Conservation (phyloP, 2,888 invertebrate species). For the Cephus sareptanus region DNA sequence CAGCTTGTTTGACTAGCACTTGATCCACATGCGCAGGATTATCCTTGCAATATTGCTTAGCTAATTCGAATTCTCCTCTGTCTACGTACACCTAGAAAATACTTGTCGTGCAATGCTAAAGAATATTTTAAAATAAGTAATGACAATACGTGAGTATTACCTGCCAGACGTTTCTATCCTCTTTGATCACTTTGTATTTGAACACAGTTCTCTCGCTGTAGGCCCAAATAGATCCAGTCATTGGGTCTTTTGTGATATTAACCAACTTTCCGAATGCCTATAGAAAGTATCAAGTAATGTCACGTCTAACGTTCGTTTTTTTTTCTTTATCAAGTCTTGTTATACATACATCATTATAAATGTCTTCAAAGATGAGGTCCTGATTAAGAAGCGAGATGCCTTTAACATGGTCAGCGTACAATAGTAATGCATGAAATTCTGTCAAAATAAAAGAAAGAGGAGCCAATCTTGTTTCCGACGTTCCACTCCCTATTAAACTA, state of each 20-base stretch:
- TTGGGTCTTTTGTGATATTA: constrained; percentile 83
- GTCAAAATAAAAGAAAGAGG: constrained; percentile 86
- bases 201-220: constrained; percentile 87
- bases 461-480: constrained; percentile 52
- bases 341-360: constrained; percentile 73
- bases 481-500: constrained; percentile 51
- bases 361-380: constrained; percentile 87
- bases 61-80: constrained; percentile 85
- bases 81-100: constrained; percentile 78
- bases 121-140: constrained; percentile 1
- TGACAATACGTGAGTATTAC: constrained; percentile 30
- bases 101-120: constrained; percentile 21
- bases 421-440: constrained; percentile 88
- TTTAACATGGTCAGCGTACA: constrained; percentile 85
- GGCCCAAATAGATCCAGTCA: constrained; percentile 85
- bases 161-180: constrained; percentile 89
- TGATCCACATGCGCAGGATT: constrained; percentile 86
- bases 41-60: constrained; percentile 84
- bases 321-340: not conserved
- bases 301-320: not conserved
- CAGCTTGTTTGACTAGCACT: constrained; percentile 89
- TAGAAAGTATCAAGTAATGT: constrained; percentile 23
- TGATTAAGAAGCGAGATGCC: constrained; percentile 88
- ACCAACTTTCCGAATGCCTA: constrained; percentile 80
- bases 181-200: constrained; percentile 84